Evolutionary conservation across 2,113 vertebrate species (phyloP).

Genomic region (Uria aalge): DNA sequence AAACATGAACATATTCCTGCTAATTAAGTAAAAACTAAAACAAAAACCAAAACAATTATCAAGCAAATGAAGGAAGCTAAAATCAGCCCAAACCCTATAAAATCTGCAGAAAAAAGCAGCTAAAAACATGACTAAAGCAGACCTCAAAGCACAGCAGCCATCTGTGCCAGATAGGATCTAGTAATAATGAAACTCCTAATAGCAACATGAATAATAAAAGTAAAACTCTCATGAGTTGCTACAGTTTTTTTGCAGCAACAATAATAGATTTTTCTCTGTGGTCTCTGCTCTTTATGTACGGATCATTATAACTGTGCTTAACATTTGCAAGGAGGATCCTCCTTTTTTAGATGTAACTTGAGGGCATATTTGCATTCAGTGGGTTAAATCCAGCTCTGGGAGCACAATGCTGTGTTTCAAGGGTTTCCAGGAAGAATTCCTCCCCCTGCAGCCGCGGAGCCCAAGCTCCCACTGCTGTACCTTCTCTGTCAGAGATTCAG

Average conservation of each 20-base stretch:
- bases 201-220: conserved; percentile 72
- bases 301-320: conserved; percentile 60
- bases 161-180: conserved; percentile 64
- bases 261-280: conserved; percentile 62
- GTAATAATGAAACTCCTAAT: conserved; percentile 63
- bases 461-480: not conserved
- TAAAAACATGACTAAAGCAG: conserved; percentile 63
- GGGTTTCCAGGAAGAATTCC: not conserved
- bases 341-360: not conserved
- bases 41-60: conserved; percentile 62
- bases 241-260: conserved; percentile 13
- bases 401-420: not conserved
- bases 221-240: conserved; percentile 55
- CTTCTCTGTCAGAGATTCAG: not conserved
- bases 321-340: conserved; percentile 6
- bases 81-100: conserved; percentile 63
- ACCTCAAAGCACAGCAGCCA: conserved; percentile 58
- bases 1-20: conserved; percentile 56
- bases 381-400: not conserved
- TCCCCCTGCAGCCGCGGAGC: not conserved
- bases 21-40: conserved; percentile 70
- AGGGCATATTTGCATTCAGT: not conserved
- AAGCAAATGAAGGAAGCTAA: conserved; percentile 67
- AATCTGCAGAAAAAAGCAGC: conserved; percentile 47
- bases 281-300: conserved; percentile 60